These are phyloP conservation scores for Thumatha senex DNA, from an alignment of 2,888 invertebrate species.

Conservation along the genomic window DNA sequence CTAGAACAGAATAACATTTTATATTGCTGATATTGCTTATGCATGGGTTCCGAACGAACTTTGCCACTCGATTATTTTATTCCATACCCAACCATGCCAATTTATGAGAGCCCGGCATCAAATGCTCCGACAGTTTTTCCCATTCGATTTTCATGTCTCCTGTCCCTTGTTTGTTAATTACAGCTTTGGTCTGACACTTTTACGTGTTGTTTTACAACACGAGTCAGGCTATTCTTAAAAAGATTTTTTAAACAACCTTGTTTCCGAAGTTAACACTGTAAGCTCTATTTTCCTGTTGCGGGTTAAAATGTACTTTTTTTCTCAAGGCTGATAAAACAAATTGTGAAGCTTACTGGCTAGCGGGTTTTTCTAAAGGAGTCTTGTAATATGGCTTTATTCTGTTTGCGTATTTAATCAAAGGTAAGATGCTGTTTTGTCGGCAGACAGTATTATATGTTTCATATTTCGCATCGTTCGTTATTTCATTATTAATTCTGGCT, in stretches of 20 bases:
- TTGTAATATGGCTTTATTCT: constrained; percentile 1
- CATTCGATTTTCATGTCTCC: constrained; percentile 39
- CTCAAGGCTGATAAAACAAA: constrained; percentile 26
- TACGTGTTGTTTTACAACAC: constrained; percentile 17
- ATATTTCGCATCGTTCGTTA: background rate
- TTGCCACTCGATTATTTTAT: constrained; percentile 61
- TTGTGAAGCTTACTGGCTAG: constrained; percentile 8
- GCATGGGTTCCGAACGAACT: constrained; percentile 57
- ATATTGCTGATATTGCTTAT: constrained; percentile 73
- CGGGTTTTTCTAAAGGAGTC: background rate
- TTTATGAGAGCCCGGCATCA: constrained; percentile 48
- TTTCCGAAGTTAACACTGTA: constrained; percentile 36
- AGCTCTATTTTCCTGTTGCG: constrained; percentile 24
- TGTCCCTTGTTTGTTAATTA: constrained; percentile 31
- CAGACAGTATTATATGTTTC: constrained; percentile 2
- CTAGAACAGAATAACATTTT: constrained; percentile 60
- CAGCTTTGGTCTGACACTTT: constrained; percentile 10
- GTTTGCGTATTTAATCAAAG: constrained; percentile 7
- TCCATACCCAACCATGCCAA: constrained; percentile 45
- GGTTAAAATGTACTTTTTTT: constrained; percentile 37
- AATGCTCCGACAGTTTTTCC: constrained; percentile 40
- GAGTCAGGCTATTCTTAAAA: constrained; percentile 9
- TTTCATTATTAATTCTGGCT: too few species aligned
- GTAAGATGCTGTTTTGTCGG: background rate
- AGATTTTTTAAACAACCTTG: constrained; percentile 28